These are phyloP conservation scores for Falco punctatus DNA, from an alignment of 2,113 vertebrate genomes.

Conservation along the genomic window DNA sequence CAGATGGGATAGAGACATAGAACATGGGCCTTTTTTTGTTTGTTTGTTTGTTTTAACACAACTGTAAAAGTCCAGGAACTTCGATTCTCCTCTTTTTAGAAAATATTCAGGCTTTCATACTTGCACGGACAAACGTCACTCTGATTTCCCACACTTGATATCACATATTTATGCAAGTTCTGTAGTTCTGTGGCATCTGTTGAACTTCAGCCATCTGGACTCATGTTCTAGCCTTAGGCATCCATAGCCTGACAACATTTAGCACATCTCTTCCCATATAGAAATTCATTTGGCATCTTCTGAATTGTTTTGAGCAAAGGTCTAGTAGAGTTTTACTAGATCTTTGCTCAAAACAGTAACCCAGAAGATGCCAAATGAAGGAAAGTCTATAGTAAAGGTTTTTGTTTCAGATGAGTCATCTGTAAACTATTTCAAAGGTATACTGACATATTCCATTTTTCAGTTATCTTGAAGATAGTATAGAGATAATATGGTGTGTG, in stretches of 20 bases:
- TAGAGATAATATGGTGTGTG: neutral
- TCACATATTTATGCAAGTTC: slow-evolving; percentile 23
- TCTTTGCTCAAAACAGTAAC: neutral
- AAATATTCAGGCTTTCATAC: neutral
- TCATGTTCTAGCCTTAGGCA: slow-evolving; percentile 18
- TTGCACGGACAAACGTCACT: neutral
- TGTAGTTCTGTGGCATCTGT: slow-evolving; percentile 36
- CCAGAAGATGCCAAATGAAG: neutral
- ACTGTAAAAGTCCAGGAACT: neutral
- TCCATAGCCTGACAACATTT: slow-evolving; percentile 42
- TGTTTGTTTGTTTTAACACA: neutral
- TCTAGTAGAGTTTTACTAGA: neutral
- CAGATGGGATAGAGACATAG: neutral
- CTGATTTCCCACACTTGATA: slow-evolving; percentile 7
- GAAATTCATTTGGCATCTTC: neutral
- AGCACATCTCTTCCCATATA: neutral
- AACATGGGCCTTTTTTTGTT: neutral
- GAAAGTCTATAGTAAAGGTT: neutral
- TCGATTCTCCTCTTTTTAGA: neutral
- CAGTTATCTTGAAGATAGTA: neutral
- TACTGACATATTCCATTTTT: neutral
- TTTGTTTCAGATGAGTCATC: neutral
- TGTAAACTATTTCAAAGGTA: neutral
- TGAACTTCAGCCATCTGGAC: slow-evolving; percentile 40
- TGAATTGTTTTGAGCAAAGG: neutral